Evolutionary conservation across 2,888 invertebrate species (phyloP).

Genomic region (Pheosia tremula): DNA sequence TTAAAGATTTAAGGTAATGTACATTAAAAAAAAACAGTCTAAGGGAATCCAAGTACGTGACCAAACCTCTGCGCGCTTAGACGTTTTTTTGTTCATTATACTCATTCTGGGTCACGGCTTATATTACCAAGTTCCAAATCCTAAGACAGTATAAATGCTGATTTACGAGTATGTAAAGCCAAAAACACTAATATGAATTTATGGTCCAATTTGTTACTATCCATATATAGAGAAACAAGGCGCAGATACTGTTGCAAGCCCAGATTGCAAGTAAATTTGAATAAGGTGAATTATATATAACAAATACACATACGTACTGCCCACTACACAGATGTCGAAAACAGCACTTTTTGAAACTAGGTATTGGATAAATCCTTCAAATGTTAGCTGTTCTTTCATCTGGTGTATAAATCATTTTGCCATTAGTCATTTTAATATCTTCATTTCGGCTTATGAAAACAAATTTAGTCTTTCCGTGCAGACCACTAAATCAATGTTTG

Average conservation of each 20-base stretch:
- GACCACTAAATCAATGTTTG: background rate
- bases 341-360: background rate
- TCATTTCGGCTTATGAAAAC: background rate
- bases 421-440: background rate
- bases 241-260: slow-evolving; percentile 1
- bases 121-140: too few relatives aligned
- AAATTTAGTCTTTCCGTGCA: background rate
- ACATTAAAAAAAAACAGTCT: too few relatives aligned
- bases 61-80: too few relatives aligned
- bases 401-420: slow-evolving; percentile 4
- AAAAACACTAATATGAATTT: background rate
- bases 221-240: slow-evolving; percentile 2
- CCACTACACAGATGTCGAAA: background rate
- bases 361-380: background rate
- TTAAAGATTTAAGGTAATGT: too few relatives aligned
- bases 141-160: background rate
- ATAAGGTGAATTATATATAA: background rate
- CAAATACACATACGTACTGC: background rate
- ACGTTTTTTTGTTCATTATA: too few relatives aligned
- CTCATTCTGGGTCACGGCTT: too few relatives aligned
- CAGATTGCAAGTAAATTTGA: background rate
- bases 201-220: slow-evolving; percentile 5
- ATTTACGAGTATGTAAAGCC: slow-evolving; percentile 5
- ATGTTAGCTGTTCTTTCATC: background rate
- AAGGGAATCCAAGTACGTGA: too few relatives aligned